These are phyloP conservation scores for Hemiscyllium ocellatum DNA, from an alignment of 2,113 vertebrate species.

Conservation along the genomic window DNA sequence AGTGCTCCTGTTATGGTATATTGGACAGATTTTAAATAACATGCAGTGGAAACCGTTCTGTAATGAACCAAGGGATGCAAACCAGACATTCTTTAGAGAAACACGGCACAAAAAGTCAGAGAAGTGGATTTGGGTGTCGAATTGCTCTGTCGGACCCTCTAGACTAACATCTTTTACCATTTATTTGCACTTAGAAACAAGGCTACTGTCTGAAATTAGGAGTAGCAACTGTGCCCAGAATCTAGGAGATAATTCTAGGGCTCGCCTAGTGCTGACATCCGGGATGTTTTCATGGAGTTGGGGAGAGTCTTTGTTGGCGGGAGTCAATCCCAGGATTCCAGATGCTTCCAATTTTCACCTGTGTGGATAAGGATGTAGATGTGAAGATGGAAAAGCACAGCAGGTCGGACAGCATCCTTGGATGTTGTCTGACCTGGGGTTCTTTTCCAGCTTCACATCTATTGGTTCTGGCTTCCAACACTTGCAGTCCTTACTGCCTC, in stretches of 20 bases:
- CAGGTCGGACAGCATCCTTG: too few relatives aligned
- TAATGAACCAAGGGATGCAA: neutral
- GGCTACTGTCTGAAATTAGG: neutral
- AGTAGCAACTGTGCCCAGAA: neutral
- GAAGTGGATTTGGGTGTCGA: neutral
- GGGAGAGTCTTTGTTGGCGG: too few relatives aligned
- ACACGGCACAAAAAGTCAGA: neutral
- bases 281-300: too few relatives aligned
- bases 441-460: too few relatives aligned
- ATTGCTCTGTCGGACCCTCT: neutral
- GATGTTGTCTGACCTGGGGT: too few relatives aligned
- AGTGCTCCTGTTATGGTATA: neutral
- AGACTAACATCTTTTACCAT: neutral
- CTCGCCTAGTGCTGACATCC: neutral
- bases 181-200: neutral
- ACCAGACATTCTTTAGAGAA: neutral
- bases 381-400: too few relatives aligned
- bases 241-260: neutral
- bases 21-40: slow-evolving; percentile 15
- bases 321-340: too few relatives aligned
- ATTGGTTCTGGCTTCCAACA: too few relatives aligned
- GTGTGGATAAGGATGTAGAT: too few relatives aligned
- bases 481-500: too few relatives aligned
- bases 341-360: too few relatives aligned
- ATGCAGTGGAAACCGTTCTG: neutral